These are phyloP conservation scores for Apeltes quadracus DNA, from an alignment of 2,113 vertebrate genomes.

Conservation along the genomic window DNA sequence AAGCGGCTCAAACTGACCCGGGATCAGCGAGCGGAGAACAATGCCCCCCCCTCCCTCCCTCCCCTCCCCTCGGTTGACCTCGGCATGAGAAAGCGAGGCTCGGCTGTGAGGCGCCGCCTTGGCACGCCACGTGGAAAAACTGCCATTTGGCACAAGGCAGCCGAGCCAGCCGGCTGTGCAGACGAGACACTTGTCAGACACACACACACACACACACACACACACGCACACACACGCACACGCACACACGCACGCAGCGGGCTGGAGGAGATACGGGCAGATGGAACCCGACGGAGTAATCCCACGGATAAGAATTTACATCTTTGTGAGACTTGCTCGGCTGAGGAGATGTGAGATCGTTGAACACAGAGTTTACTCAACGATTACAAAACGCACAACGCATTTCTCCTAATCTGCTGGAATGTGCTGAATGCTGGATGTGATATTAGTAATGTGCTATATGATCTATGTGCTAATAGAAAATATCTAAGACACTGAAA, in stretches of 20 bases:
- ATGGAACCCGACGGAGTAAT: neutral
- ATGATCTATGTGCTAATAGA: too few relatives aligned
- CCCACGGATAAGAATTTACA: neutral
- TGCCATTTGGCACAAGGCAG: conserved; percentile 50
- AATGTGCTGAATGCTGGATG: too few relatives aligned
- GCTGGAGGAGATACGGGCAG: neutral
- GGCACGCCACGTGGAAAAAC: conserved; percentile 63
- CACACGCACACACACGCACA: conserved; percentile 11
- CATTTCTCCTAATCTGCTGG: too few relatives aligned
- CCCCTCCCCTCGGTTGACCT: conserved; percentile 31
- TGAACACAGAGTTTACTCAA: neutral
- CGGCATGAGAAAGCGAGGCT: conserved; percentile 71
- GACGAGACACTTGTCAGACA: conserved; percentile 48
- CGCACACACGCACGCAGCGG: neutral
- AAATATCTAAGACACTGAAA: too few relatives aligned
- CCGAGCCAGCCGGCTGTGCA: conserved; percentile 39
- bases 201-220: neutral
- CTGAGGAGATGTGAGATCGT: neutral
- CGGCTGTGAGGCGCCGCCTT: conserved; percentile 55
- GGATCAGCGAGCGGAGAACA: conserved; percentile 48
- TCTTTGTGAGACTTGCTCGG: neutral
- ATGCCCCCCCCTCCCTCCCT: conserved; percentile 12
- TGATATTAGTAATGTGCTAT: too few relatives aligned
- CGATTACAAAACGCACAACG: too few relatives aligned
- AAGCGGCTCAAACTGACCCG: conserved; percentile 40